phyloP scores from a whole-genome alignment of 2,797 vertebrate genomes.

The Galago senegalensis region DNA sequence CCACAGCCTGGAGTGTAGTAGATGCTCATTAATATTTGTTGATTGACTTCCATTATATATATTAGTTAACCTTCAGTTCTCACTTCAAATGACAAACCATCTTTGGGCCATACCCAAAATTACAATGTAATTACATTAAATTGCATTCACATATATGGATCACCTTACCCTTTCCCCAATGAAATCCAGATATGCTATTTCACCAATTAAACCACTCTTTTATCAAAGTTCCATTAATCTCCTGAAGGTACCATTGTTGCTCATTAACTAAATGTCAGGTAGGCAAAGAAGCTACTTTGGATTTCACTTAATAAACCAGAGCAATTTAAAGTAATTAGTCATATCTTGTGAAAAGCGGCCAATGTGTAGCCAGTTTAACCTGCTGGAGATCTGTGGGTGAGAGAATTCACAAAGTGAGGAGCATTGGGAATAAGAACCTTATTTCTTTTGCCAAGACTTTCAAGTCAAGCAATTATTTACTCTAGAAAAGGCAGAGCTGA shows the following conservation, averaged over 20 bases:
- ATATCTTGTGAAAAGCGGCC: conserved; percentile 78
- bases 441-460: conserved; percentile 66
- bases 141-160: conserved; percentile 73
- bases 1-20: background rate
- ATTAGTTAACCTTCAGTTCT: conserved; percentile 41
- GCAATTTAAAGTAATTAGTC: conserved; percentile 78
- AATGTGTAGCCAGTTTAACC: conserved; percentile 75
- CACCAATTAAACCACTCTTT: conserved; percentile 72
- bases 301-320: conserved; percentile 77
- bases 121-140: conserved; percentile 76
- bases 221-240: conserved; percentile 80
- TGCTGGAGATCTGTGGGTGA: conserved; percentile 61
- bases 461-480: conserved; percentile 9
- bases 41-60: conserved; percentile 41
- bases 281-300: conserved; percentile 71
- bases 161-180: conserved; percentile 56
- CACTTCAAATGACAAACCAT: conserved; percentile 52
- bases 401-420: conserved; percentile 33
- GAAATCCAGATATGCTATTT: conserved; percentile 71
- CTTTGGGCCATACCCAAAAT: conserved; percentile 76
- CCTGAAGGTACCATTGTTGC: conserved; percentile 64
- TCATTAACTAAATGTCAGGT: conserved; percentile 81
- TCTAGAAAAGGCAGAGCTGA: conserved; percentile 22
- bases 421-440: background rate
- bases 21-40: conserved; percentile 59